phyloP scores from a whole-genome alignment of 2,888 invertebrate genomes.

The Malacosoma neustria region DNA sequence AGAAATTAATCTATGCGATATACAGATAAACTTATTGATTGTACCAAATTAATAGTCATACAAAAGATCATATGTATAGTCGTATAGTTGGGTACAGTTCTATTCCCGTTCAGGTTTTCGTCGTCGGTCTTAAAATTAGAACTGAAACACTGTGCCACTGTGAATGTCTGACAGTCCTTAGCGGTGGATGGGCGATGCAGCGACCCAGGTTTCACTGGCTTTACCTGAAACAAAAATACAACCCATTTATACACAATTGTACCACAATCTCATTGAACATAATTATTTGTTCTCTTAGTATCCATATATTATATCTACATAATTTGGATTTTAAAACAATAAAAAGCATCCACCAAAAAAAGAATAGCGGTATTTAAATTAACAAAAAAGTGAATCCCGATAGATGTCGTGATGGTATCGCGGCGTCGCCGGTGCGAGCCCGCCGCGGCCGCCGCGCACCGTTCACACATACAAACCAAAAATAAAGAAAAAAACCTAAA shows the following conservation, averaged over 20 bases:
- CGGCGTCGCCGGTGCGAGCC: slow-evolving; percentile 40
- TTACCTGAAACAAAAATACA: slow-evolving; percentile 62
- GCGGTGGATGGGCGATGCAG: slow-evolving; percentile 31
- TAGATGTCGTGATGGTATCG: slow-evolving; percentile 63
- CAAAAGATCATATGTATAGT: slow-evolving; percentile 31
- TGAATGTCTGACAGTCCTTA: slow-evolving; percentile 38
- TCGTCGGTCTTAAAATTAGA: slow-evolving; percentile 24
- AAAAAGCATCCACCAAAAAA: slow-evolving; percentile 45
- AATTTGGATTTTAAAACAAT: slow-evolving; percentile 28
- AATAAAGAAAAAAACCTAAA: slow-evolving; percentile 59
- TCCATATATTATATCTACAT: slow-evolving; percentile 18
- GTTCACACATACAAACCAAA: slow-evolving; percentile 67
- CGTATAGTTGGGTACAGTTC: slow-evolving; percentile 28
- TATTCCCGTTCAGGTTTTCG: slow-evolving; percentile 27
- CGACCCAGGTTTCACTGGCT: slow-evolving; percentile 56
- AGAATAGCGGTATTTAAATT: slow-evolving; percentile 66
- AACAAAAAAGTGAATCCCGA: slow-evolving; percentile 55
- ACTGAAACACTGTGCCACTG: slow-evolving; percentile 59
- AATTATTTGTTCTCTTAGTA: slow-evolving; percentile 15
- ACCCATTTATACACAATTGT: slow-evolving; percentile 1
- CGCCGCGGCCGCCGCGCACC: slow-evolving; percentile 64
- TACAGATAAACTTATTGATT: slow-evolving; percentile 45
- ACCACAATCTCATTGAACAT: slow-evolving; percentile 9
- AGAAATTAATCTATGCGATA: slow-evolving; percentile 45
- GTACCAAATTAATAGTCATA: slow-evolving; percentile 41